Evolutionary conservation across 2,888 invertebrate genomes (phyloP).

Genomic region (Caenorhabditis zanzibari): DNA sequence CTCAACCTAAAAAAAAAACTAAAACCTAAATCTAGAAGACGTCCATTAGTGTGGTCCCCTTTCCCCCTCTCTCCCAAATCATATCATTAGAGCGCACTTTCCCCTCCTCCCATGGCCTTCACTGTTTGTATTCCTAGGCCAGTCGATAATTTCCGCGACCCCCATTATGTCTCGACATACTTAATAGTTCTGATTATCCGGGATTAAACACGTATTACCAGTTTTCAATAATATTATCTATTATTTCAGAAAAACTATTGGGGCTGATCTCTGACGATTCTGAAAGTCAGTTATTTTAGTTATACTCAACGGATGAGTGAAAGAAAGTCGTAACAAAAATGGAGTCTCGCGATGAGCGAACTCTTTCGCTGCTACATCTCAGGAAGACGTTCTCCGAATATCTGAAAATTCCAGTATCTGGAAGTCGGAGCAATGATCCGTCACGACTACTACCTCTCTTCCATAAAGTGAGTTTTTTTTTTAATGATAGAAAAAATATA

Average conservation of each 20-base stretch:
- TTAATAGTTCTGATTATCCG: background rate
- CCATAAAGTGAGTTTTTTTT: conserved; percentile 84
- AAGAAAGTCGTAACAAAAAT: conserved; percentile 8
- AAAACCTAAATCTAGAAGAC: too few relatives aligned
- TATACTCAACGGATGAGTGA: conserved; percentile 27
- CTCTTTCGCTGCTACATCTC: conserved; percentile 95
- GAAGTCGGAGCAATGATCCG: conserved; percentile 89
- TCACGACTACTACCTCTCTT: conserved; percentile 98
- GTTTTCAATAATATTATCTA: conserved; percentile 10
- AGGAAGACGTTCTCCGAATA: conserved; percentile 97
- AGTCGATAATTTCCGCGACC: conserved; percentile 16
- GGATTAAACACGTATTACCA: background rate
- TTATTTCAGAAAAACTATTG: background rate
- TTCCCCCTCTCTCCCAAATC: background rate
- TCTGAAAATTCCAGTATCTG: conserved; percentile 88
- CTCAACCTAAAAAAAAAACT: too few relatives aligned
- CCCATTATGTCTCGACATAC: background rate
- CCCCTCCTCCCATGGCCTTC: background rate
- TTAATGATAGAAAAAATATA: background rate
- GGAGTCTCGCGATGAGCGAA: conserved; percentile 83
- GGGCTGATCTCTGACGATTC: background rate
- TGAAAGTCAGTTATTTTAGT: background rate
- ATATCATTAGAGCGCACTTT: conserved; percentile 3
- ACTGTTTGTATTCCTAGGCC: conserved; percentile 6
- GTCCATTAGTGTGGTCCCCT: too few relatives aligned